phyloP scores from a whole-genome alignment of 2,113 vertebrate genomes.

The Albula glossodonta region DNA sequence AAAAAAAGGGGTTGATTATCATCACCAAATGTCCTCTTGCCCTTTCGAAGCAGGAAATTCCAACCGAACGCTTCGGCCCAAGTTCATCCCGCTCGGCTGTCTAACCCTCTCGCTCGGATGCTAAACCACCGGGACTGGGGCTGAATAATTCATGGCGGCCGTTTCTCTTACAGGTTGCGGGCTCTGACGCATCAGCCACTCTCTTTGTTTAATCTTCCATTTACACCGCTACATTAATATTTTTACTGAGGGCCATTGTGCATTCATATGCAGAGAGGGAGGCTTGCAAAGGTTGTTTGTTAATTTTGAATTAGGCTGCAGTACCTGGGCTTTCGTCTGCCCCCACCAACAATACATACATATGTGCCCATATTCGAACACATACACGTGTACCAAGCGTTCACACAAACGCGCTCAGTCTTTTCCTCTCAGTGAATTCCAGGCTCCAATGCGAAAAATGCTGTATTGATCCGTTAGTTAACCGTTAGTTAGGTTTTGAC shows the following conservation, averaged over 20 bases:
- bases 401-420: no score
- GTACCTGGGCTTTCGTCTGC: slow-evolving; percentile 45
- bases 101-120: neutral
- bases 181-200: neutral
- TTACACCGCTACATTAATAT: neutral
- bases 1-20: neutral
- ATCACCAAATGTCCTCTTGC: neutral
- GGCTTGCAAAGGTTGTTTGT: neutral
- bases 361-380: no score
- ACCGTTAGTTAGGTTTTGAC: no score
- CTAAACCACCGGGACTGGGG: neutral
- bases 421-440: no score
- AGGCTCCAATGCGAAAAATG: no score
- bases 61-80: neutral
- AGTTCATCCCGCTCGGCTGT: neutral
- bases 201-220: slow-evolving; percentile 18
- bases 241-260: slow-evolving; percentile 4
- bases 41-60: neutral
- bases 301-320: slow-evolving; percentile 53
- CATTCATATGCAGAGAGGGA: neutral
- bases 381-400: no score
- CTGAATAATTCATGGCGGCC: slow-evolving; percentile 18
- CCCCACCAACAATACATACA: neutral
- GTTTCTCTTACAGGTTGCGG: slow-evolving; percentile 8
- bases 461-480: no score